A percentile compares a stretch with the other conserved stretches of the same genome.
Evolutionary conservation across 2,113 vertebrate species (phyloP).

Genomic region (Dendropsophus ebraccatus): DNA sequence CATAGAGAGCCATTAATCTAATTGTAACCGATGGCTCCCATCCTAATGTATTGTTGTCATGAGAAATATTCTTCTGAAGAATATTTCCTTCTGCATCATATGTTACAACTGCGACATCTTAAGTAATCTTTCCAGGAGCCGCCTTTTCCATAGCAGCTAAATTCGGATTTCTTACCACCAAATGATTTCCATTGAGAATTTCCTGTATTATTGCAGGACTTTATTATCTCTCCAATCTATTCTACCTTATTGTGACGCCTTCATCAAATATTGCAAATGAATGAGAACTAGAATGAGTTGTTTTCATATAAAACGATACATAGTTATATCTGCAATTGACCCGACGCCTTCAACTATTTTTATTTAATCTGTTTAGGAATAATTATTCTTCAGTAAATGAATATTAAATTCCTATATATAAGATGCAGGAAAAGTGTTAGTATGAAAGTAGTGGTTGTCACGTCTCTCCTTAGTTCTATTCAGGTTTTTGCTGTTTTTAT

Average conservation of each 20-base stretch:
- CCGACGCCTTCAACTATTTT: background rate
- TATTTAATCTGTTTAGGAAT: background rate
- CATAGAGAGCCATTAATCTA: constrained; percentile 50
- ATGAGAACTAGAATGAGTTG: too few relatives aligned
- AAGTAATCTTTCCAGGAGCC: background rate
- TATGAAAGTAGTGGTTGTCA: too few relatives aligned
- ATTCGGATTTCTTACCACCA: background rate
- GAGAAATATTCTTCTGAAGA: constrained; percentile 39
- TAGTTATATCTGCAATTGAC: background rate
- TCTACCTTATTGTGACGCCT: background rate
- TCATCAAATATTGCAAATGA: too few relatives aligned
- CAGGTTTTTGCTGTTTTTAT: background rate
- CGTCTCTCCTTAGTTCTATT: background rate
- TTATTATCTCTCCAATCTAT: background rate
- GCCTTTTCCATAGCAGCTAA: background rate
- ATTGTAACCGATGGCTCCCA: constrained; percentile 33
- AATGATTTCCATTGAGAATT: background rate
- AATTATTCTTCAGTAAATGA: background rate
- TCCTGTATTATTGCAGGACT: background rate
- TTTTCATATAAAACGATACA: background rate
- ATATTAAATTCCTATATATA: background rate
- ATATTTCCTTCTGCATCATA: constrained; percentile 31
- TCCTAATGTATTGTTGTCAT: constrained; percentile 23
- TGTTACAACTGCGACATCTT: constrained; percentile 43
- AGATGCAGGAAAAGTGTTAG: background rate